Percentiles rank a stretch among this genome's conserved stretches.
Conservation (phyloP, 2,888 invertebrate species). For the Suillia variegata region DNA sequence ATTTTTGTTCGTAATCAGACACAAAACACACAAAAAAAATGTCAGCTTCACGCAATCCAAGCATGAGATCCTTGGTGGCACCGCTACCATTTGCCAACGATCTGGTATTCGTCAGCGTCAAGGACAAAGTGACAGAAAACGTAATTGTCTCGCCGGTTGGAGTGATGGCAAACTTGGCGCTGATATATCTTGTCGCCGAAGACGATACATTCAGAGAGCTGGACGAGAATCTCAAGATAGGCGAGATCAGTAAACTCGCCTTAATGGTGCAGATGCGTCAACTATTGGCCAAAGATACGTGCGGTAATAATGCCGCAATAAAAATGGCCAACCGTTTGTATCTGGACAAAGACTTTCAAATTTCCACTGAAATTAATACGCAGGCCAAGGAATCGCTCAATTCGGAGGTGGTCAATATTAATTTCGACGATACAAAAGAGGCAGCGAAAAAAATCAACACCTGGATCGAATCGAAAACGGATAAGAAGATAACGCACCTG, state of each 20-base stretch:
- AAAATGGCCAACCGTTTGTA: slow-evolving; percentile 75
- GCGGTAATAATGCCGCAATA: slow-evolving; percentile 13
- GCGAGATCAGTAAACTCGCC: not conserved
- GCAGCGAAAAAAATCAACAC: slow-evolving; percentile 70
- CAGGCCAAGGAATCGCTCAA: slow-evolving; percentile 67
- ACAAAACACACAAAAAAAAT: too few relatives aligned
- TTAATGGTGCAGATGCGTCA: not conserved
- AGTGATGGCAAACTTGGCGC: not conserved
- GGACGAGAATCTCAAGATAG: not conserved
- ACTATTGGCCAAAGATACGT: not conserved
- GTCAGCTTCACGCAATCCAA: too few relatives aligned
- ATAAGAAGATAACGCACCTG: slow-evolving; percentile 78
- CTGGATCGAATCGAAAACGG: slow-evolving; percentile 80
- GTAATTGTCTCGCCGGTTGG: not conserved
- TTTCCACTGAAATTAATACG: slow-evolving; percentile 64
- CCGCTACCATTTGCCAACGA: not conserved
- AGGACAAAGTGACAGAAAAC: not conserved
- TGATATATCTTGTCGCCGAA: not conserved
- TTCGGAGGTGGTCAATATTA: slow-evolving; percentile 67
- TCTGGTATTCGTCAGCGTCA: slow-evolving; percentile 15
- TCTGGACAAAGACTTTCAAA: slow-evolving; percentile 63
- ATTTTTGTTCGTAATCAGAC: too few relatives aligned
- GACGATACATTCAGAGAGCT: not conserved
- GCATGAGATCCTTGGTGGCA: too few relatives aligned
- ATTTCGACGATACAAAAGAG: slow-evolving; percentile 64